phyloP scores from a whole-genome alignment of 1,140 invertebrate species.

The Brachionus calyciflorus region DNA sequence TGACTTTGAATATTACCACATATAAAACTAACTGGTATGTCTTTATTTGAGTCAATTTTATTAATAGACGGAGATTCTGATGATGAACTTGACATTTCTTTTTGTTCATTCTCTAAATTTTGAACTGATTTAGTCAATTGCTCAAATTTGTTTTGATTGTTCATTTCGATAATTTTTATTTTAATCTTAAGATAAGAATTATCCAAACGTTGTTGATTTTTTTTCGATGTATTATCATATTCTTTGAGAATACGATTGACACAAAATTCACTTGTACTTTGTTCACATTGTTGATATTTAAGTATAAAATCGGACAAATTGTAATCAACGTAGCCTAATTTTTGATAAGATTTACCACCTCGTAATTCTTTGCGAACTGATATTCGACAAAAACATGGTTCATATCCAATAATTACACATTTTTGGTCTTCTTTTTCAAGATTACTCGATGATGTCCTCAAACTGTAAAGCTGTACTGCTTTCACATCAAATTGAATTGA shows the following conservation, averaged over 20 bases:
- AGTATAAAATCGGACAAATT: conserved; percentile 85
- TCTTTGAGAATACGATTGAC: conserved; percentile 31
- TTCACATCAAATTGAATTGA: conserved; percentile 26
- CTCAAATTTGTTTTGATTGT: neutral
- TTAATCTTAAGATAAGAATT: conserved; percentile 36
- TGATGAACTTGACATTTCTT: neutral
- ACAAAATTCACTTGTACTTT: conserved; percentile 2
- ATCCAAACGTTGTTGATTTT: conserved; percentile 41
- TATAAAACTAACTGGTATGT: neutral
- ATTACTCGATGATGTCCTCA: neutral
- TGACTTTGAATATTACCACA: conserved; percentile 18
- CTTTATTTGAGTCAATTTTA: neutral
- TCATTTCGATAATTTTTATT: neutral
- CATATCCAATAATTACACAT: conserved; percentile 78
- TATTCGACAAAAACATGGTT: conserved; percentile 82
- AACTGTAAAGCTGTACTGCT: conserved; percentile 15
- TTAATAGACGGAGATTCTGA: neutral
- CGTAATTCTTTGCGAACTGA: conserved; percentile 86
- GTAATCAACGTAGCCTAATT: conserved; percentile 91
- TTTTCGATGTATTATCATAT: neutral
- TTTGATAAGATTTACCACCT: conserved; percentile 85
- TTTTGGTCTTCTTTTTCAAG: conserved; percentile 10
- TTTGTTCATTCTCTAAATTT: neutral
- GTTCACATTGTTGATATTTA: conserved; percentile 9
- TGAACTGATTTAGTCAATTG: neutral